These are phyloP conservation scores for Heliconius himera DNA, from an alignment of 1,140 invertebrate genomes.

Conservation along the genomic window DNA sequence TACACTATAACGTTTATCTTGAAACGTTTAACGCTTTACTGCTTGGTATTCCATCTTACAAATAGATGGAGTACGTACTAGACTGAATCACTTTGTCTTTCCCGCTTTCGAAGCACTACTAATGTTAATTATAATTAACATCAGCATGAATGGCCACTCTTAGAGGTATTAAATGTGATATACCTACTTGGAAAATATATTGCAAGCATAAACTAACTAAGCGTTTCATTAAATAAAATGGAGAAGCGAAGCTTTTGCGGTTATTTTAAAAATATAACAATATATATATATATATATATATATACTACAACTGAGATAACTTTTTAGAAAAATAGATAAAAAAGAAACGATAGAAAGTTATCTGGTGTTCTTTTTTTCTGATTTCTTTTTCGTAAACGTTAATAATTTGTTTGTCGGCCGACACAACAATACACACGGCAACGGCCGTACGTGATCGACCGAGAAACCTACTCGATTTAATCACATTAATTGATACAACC, in stretches of 20 bases:
- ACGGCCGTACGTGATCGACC: conserved; percentile 69
- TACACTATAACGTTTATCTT: not conserved
- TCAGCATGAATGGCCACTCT: conserved; percentile 49
- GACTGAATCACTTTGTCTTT: conserved; percentile 19
- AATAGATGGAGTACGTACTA: not conserved
- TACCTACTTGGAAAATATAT: conserved; percentile 54
- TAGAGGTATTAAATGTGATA: conserved; percentile 55
- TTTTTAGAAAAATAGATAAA: conserved; percentile 18
- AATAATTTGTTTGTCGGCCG: conserved; percentile 34
- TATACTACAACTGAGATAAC: not conserved
- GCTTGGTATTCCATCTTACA: not conserved
- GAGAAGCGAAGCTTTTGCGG: not conserved
- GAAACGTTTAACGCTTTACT: not conserved
- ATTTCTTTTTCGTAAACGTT: conserved; percentile 40
- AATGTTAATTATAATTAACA: conserved; percentile 68
- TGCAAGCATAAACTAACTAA: conserved; percentile 47
- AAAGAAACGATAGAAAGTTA: conserved; percentile 31
- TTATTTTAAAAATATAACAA: not conserved
- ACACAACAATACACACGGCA: conserved; percentile 51
- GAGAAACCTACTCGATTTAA: conserved; percentile 73
- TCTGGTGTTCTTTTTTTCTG: conserved; percentile 21
- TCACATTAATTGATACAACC: conserved; percentile 78
- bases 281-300: not conserved
- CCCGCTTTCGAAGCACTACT: conserved; percentile 23
- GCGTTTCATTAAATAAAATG: conserved; percentile 54